Evolutionary conservation across 2,113 vertebrate genomes (phyloP).

Genomic region (Propithecus coquereli): DNA sequence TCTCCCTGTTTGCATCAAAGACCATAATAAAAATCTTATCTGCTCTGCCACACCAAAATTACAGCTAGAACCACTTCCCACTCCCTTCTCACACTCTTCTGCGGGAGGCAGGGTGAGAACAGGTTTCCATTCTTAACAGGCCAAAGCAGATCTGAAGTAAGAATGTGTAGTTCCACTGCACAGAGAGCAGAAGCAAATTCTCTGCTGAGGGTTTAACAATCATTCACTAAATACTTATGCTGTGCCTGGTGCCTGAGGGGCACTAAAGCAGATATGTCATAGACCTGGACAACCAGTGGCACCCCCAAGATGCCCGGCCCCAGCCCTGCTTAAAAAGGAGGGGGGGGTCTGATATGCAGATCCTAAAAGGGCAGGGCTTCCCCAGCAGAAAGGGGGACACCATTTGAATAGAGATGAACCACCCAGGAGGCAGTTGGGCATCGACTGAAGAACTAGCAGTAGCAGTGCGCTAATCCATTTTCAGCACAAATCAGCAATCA

Average conservation of each 20-base stretch:
- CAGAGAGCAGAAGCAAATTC: neutral
- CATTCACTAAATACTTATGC: neutral
- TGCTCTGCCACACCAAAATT: neutral
- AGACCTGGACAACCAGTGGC: neutral
- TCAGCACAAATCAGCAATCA: neutral
- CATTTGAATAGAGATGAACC: neutral
- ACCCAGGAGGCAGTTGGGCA: neutral
- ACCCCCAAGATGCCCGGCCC: neutral
- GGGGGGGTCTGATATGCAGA: accelerated
- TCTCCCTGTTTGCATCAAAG: conserved; percentile 15
- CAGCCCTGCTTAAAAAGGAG: neutral
- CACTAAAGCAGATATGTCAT: neutral
- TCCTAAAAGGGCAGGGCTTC: neutral
- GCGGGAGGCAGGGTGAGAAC: neutral
- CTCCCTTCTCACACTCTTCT: neutral
- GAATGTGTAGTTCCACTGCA: neutral
- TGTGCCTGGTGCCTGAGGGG: accelerated
- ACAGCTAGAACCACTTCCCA: neutral
- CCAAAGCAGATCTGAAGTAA: neutral
- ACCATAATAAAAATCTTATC: neutral
- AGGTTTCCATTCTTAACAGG: neutral
- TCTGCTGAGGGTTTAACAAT: neutral
- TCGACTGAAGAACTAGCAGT: neutral
- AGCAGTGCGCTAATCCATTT: neutral
- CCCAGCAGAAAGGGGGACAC: neutral